Evolutionary conservation across 1,140 invertebrate genomes (phyloP).

Genomic region (Saccostrea cuccullata): DNA sequence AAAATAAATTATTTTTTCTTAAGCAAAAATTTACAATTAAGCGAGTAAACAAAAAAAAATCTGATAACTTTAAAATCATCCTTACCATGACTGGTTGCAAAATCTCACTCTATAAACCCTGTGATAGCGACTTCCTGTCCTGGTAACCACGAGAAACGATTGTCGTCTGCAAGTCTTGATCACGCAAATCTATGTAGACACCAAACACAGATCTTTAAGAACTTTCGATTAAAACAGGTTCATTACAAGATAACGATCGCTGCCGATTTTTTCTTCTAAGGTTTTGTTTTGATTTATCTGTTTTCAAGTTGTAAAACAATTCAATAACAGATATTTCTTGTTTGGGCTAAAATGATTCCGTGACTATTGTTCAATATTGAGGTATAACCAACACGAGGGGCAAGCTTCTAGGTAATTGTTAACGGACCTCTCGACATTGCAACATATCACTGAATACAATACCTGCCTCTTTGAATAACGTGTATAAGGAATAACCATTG

Average conservation of each 20-base stretch:
- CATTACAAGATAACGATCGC: conserved; percentile 1
- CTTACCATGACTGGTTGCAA: background rate
- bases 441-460: background rate
- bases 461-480: background rate
- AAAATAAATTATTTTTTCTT: no score
- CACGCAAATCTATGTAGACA: background rate
- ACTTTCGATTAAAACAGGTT: background rate
- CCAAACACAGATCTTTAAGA: background rate
- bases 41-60: background rate
- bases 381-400: background rate
- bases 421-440: background rate
- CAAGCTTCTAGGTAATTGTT: background rate
- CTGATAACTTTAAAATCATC: background rate
- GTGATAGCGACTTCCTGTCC: background rate
- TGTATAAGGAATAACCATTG: no score
- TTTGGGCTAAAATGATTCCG: background rate
- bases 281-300: background rate
- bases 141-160: background rate
- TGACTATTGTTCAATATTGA: background rate
- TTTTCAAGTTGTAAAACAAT: background rate
- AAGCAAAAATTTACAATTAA: no score
- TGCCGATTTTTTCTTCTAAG: background rate
- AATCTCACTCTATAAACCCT: background rate
- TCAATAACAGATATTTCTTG: conserved; percentile 13
- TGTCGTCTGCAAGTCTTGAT: conserved; percentile 4